A percentile compares a stretch with the other conserved stretches of the same genome.
phyloP scores from a whole-genome alignment of 2,888 invertebrate species.

The Mechanitis messenoides region DNA sequence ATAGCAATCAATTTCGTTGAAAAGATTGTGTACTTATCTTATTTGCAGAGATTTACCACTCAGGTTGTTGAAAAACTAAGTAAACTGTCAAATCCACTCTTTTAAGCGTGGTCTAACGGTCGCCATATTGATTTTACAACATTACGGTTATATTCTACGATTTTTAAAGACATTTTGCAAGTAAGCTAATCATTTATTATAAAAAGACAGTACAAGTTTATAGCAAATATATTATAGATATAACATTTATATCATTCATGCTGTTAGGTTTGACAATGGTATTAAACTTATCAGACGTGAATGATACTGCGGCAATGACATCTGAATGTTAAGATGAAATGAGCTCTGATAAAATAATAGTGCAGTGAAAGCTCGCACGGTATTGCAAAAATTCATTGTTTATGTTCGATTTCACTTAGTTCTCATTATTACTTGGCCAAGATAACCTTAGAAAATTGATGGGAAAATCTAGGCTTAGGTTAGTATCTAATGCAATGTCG shows the following conservation, averaged over 20 bases:
- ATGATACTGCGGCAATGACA: slow-evolving; percentile 26
- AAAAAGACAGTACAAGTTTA: no score
- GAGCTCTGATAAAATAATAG: slow-evolving; percentile 32
- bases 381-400: slow-evolving; percentile 58
- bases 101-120: slow-evolving; percentile 2
- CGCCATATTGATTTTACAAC: slow-evolving; percentile 1
- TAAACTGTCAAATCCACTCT: slow-evolving; percentile 9
- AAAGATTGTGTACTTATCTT: no score
- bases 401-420: slow-evolving; percentile 62
- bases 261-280: background rate
- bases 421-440: slow-evolving; percentile 59
- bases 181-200: no score
- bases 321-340: slow-evolving; percentile 27
- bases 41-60: no score
- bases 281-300: slow-evolving; percentile 8
- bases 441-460: slow-evolving; percentile 39
- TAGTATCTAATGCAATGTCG: slow-evolving; percentile 10
- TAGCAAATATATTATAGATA: background rate
- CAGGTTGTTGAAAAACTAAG: background rate
- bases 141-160: no score
- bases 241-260: background rate
- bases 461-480: slow-evolving; percentile 27
- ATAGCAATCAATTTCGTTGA: no score
- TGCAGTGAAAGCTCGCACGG: slow-evolving; percentile 54
- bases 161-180: no score